phyloP scores from a whole-genome alignment of 2,113 vertebrate species.

The Microtus pennsylvanicus region DNA sequence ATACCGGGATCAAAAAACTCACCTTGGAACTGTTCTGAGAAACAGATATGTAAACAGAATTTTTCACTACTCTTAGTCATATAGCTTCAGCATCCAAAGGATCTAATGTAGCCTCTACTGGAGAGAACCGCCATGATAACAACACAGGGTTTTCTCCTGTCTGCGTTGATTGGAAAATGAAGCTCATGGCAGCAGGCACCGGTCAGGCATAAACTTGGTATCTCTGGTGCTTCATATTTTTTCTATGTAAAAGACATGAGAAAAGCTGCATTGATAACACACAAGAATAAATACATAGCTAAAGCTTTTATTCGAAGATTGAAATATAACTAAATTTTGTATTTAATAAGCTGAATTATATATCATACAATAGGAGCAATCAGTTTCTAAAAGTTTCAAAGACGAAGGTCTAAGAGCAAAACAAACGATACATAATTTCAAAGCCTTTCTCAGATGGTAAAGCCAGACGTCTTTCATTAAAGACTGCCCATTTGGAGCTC shows the following conservation, averaged over 20 bases:
- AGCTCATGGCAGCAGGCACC: background rate
- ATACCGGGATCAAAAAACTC: background rate
- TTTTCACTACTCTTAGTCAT: background rate
- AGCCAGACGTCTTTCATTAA: background rate
- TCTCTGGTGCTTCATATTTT: background rate
- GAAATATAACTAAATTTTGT: background rate
- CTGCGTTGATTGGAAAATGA: background rate
- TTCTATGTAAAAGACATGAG: background rate
- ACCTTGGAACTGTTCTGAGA: background rate
- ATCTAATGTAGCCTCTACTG: background rate
- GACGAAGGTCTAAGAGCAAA: constrained; percentile 6
- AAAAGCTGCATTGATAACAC: background rate
- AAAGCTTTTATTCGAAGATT: background rate
- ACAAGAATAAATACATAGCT: background rate
- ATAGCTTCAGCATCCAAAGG: background rate
- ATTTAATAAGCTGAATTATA: background rate
- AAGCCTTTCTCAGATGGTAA: background rate
- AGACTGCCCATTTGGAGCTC: background rate
- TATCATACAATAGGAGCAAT: background rate
- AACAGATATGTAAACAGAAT: background rate
- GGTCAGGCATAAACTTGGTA: background rate
- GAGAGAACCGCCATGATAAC: background rate
- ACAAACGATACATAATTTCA: background rate
- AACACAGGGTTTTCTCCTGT: background rate
- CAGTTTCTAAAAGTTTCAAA: background rate